Base-by-base conservation (phyloP, 2,797 vertebrate species). In the Enteromius afrohamiltoni region DNA sequence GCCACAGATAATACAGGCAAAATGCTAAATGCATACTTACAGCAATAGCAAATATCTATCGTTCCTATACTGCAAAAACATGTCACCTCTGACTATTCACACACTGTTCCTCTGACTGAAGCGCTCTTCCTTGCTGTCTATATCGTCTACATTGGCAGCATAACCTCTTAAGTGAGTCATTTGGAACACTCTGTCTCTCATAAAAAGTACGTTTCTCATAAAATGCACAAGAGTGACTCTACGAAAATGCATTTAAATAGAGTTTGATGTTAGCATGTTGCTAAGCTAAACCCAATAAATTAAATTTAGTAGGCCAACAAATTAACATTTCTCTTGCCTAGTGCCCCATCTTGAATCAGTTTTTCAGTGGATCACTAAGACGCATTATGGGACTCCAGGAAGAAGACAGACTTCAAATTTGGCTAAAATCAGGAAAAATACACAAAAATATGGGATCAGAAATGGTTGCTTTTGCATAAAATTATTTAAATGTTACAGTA, bases 1-100 rank as follows among this genome's bases (percentile, higher is more conserved):
- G 75, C 80, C 83, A 83, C 68, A 77, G 88, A 90, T 89, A 84
- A 86, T 85, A 90, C 86, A 86, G 90, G 71, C 82, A 89, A 87
- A 83, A 88, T 62, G 60, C 65, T 49, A 60, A 64, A 89, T 88
- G 31, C 11, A 19, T 19, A 58, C 37, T 58, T 76, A 53, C 3
- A 40, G 49, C 3, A 8, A 21, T 2, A 26, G 49, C 34, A 23
- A 49, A 76, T 21, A 11, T 5, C 26, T 40, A 76, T 31, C 13
- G 40, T 77, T 37, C 47, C 47, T 74, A 29, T 49, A 47, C 4
- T 70, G 65, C 31, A 42, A 47, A 67, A 68, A 60, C 67, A 76
- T 45, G 31, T 64, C 21, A 53, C 11, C 26, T 64, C 71, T 19
- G 65, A 79, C 64, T 81, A 64, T 21, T 19, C 42, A 23, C 42